phyloP scores from a whole-genome alignment of 2,797 vertebrate species.

The Prionace glauca region DNA sequence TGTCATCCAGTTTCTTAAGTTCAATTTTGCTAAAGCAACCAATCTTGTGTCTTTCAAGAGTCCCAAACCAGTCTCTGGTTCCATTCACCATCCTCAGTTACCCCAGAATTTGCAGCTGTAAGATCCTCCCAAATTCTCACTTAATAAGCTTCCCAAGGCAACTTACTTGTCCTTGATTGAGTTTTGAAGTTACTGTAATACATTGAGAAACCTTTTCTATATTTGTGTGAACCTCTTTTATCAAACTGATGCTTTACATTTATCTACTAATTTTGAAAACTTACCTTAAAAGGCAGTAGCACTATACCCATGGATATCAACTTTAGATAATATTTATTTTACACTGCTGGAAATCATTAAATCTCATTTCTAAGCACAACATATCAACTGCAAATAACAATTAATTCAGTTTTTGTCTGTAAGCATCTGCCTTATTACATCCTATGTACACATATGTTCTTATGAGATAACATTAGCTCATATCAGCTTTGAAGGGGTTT shows the following conservation, averaged over 20 bases:
- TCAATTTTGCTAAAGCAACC: background rate
- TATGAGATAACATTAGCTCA: background rate
- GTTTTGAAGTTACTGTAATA: background rate
- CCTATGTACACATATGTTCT: background rate
- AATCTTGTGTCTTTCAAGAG: background rate
- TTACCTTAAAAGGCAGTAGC: background rate
- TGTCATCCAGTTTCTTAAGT: no score
- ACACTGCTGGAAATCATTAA: background rate
- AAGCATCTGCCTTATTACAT: background rate
- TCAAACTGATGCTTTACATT: background rate
- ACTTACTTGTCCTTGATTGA: background rate
- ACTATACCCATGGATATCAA: background rate
- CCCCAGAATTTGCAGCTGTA: background rate
- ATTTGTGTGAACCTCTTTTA: background rate
- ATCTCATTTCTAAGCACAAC: background rate
- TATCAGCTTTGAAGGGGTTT: background rate
- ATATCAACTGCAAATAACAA: background rate
- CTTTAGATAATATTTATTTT: slow-evolving; percentile 19
- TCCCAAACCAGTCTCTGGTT: background rate
- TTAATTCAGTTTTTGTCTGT: background rate
- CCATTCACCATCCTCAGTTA: background rate
- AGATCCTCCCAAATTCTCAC: background rate
- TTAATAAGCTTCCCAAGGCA: background rate
- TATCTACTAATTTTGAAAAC: background rate
- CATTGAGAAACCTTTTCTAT: background rate